Conservation (phyloP, 2,888 invertebrate genomes). For the Agrochola macilenta region DNA sequence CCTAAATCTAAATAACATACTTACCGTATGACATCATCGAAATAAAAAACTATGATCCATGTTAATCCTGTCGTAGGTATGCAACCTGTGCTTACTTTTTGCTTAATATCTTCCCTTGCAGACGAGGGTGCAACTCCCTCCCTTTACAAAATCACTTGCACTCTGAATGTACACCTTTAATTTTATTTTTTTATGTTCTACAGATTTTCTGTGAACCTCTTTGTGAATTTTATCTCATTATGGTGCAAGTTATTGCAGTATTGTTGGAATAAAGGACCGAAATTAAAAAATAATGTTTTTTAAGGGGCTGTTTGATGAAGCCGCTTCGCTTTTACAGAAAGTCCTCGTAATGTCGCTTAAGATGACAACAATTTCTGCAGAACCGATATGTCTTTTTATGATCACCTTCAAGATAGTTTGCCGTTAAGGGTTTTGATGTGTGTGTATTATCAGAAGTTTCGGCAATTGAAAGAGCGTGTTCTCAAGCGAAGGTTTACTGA, state of each 20-base stretch:
- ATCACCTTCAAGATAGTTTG: neutral
- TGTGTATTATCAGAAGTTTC: no score
- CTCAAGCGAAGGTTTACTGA: no score
- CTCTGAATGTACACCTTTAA: constrained; percentile 81
- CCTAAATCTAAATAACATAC: no score
- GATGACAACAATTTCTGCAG: neutral
- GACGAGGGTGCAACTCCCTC: constrained; percentile 83
- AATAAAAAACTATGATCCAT: constrained; percentile 23
- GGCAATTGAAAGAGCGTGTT: no score
- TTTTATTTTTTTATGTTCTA: constrained; percentile 62
- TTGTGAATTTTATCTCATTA: constrained; percentile 46
- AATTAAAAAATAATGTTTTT: neutral
- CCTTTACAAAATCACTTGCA: constrained; percentile 85
- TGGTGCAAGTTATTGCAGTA: constrained; percentile 35
- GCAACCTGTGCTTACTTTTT: constrained; percentile 76
- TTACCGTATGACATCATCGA: no score
- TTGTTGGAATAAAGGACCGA: neutral
- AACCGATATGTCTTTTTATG: neutral
- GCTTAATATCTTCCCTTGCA: constrained; percentile 85
- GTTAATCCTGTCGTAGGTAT: constrained; percentile 42
- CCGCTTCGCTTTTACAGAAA: neutral
- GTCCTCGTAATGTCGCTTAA: neutral
- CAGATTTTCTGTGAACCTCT: constrained; percentile 45
- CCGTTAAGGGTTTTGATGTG: no score
- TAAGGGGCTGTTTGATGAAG: neutral